Evolutionary conservation across 2,797 vertebrate genomes (phyloP), one percentile per base, ranked within the genome.

Genomic region (Echeneis naucrates): DNA sequence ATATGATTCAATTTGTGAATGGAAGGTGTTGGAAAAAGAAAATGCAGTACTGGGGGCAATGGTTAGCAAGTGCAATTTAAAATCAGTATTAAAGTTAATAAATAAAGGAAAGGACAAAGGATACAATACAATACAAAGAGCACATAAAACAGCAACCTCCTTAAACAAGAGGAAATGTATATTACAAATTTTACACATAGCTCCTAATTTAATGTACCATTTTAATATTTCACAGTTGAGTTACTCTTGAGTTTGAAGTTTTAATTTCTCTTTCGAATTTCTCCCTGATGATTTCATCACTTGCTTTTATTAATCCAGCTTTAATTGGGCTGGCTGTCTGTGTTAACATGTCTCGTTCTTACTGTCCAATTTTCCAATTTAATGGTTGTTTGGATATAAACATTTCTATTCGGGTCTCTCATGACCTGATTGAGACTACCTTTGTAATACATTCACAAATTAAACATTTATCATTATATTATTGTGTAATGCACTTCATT

Each of bases 1-100:
- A 40, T 71, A 23, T 65, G 16, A 64, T 52, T 72, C 40, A 33
- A 74, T 83, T 72, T 76, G 33, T 42, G 63, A 14, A 65, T n/a
- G 32, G 59, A 66, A 53, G 16, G 17, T 26, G 57, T 48, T 52
- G 23, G 44, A 51, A 77, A 74, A 79, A 58, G 40, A 76, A 83
- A 82, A 76, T 32, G 21, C 10, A 37, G 27, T 54, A 38, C 26
- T 47, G 16, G 14, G 23, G 32, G 24, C 11, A 30, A 14, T 24
- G 10, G 40, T 23, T 35, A 33, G 19, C 62, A 40, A 26, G n/a
- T 12, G 6, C 33, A 76, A 30, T 80, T 56, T 70, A 21, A 37
- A 75, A 68, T 74, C 0, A 45, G 32, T 23, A 11, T 45, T 37
- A 70, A 68, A 77, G 19, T 21, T 4, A 54, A 12, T 48, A 47